Base-by-base conservation (phyloP, 30 jellyfish, hydroid and myxozoan species). In the Pelagia noctiluca region DNA sequence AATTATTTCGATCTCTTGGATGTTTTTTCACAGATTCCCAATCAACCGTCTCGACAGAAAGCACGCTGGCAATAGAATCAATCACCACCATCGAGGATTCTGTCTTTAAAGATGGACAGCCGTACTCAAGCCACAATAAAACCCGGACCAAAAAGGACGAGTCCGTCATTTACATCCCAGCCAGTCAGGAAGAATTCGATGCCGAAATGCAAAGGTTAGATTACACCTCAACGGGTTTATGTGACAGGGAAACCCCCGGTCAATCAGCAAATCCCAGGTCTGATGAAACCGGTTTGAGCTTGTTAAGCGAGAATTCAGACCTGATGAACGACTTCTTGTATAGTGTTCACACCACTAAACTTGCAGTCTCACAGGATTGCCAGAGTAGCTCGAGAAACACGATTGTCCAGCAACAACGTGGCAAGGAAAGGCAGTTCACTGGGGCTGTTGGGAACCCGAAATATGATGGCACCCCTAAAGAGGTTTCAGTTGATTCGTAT, bases 161-260 rank as follows among this genome's bases (percentile, higher is more conserved):
- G 21, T 62, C 31, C 34, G 95, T 85, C 42, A 73, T 85, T 52
- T 85, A 85, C 72, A 74, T 75, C 28, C 95, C 95, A 21, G 49
- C 95, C 29, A 85, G 35, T 25, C 84, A 75, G 30, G 95, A 85
- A 33, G 95, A 85, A 35, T 63, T 60, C 12, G 95, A 85, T 23
- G 84, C 88, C 1, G 95, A 85, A 49, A 66, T 76, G 7, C 24
- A 88, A 53, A 85, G 95, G 95, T 85, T 60, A 72, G 95, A 61
- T 29, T 18, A 4, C 12, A 26, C 23, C 23, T n/a, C 72, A 4
- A 60, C 30, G 23, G 72, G 12, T 60, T 26, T 60, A 10, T 5
- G 10, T 60, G 72, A 8, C 35, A 60, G 21, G 21, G 72, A 5
- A 8, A 60, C 21, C 72, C 8, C 12, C 16, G 57, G 8, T 42